Percentiles rank a stretch among this genome's conserved stretches.
Conservation (phyloP, 1,140 invertebrate species). For the Drosophila tsacasi region DNA sequence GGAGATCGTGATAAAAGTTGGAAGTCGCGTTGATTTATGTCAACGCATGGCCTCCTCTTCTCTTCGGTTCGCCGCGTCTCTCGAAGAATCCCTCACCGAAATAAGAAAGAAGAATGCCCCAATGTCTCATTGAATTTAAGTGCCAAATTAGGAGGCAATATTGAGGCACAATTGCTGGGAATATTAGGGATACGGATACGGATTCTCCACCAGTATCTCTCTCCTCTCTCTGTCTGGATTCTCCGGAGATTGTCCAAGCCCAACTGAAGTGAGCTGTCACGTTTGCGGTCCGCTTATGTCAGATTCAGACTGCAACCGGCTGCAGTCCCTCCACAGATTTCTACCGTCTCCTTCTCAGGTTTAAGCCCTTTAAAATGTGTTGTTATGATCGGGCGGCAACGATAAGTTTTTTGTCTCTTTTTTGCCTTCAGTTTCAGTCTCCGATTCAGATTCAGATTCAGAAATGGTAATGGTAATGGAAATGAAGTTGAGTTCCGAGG, state of each 20-base stretch:
- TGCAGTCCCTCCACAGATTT: constrained; percentile 27
- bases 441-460: constrained; percentile 14
- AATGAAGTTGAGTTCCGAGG: constrained; percentile 7
- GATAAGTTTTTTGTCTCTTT: constrained; percentile 63
- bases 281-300: constrained; percentile 83
- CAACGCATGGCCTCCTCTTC: constrained; percentile 62
- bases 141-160: constrained; percentile 80
- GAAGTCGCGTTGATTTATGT: constrained; percentile 85
- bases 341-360: constrained; percentile 7
- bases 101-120: constrained; percentile 26
- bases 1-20: constrained; percentile 85
- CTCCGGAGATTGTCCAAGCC: constrained; percentile 63
- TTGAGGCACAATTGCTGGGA: constrained; percentile 69
- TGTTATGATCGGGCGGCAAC: constrained; percentile 80
- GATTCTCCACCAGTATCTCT: neutral
- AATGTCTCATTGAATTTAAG: constrained; percentile 53
- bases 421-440: constrained; percentile 14
- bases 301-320: constrained; percentile 72
- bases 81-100: constrained; percentile 22
- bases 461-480: constrained; percentile 32
- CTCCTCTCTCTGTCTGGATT: neutral
- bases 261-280: constrained; percentile 79
- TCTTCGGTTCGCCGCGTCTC: neutral
- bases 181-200: constrained; percentile 12
- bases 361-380: constrained; percentile 85